Base-by-base conservation (phyloP, 2,888 invertebrate genomes). In the Cheilosia grossa region DNA sequence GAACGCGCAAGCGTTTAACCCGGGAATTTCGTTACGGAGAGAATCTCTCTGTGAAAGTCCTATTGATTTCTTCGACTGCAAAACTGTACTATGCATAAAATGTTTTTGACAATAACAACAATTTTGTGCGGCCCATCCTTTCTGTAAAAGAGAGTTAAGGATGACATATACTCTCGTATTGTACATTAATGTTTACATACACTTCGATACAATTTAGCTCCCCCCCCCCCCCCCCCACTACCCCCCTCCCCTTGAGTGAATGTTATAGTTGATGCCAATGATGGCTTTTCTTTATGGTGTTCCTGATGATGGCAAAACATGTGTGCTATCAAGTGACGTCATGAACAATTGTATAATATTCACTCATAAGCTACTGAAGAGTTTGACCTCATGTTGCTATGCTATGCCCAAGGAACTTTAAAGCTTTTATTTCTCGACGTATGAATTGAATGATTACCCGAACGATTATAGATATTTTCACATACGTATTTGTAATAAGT, bases 1-100 rank as follows among this genome's bases (percentile, higher is more conserved):
- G 87, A 91, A 87, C 82, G 91, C 91, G 91, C 91, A 91, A 89
- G 91, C 91, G 91, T 90, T 91, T 91, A 88, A 66, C 91, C 91
- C 91, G 91, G 91, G 91, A 91, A 91, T 91, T 91, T 89, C 49
- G 74, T 86, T 78, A 82, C 53, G 78, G 64, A 78, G 78, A 82
- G 85, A 75, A 81, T 47, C 70, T 51, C 54, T 77, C 80, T 87
- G 66, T 56, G 61, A 19, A 69, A 73, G 51, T 49, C 53, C 64
- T 82, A 82, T 86, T 82, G 86, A 85, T 85, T 85, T 81, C 67
- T 77, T 81, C 67, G 59, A 77, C 75, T 85, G 85, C 85, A 85
- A 85, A 75, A 70, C 37, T 53, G 54, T 53, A 63, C 30, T 61
- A 72, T 81, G 70, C 80, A 69, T 47, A 40, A 58, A 67, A 74